Percentiles rank a stretch among this genome's conserved stretches.
Conservation (phyloP, 2,888 invertebrate species). For the Brenthis daphne region DNA sequence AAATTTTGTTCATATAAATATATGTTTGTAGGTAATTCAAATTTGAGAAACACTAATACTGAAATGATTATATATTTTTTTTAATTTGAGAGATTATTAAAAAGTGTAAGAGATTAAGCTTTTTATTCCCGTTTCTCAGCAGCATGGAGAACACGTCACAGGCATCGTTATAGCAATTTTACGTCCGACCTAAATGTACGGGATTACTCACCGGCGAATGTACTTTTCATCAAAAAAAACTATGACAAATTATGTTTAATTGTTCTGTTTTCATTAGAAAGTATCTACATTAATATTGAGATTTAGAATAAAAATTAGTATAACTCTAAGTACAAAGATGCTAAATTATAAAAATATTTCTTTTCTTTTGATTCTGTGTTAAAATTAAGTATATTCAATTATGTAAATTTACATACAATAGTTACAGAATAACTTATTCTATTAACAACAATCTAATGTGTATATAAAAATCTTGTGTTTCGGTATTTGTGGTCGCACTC, state of each 20-base stretch:
- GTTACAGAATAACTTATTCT: no score
- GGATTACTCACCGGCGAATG: slow-evolving; percentile 59
- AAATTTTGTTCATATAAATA: no score
- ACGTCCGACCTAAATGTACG: slow-evolving; percentile 63
- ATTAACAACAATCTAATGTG: no score
- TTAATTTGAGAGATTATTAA: not conserved
- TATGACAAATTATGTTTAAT: slow-evolving; percentile 11
- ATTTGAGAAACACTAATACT: not conserved
- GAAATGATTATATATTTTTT: no score
- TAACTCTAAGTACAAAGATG: no score
- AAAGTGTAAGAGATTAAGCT: not conserved
- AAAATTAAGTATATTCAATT: no score
- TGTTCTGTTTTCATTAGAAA: not conserved
- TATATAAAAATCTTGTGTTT: no score
- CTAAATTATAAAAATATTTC: no score
- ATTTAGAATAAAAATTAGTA: not conserved
- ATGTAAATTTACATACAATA: no score
- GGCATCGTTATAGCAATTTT: slow-evolving; percentile 44
- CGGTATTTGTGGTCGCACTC: no score
- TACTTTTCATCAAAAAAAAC: slow-evolving; percentile 48
- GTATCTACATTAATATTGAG: not conserved
- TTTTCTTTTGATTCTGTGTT: no score
- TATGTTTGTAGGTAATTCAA: not conserved
- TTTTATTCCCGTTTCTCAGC: slow-evolving; percentile 18
- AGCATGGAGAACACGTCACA: slow-evolving; percentile 26